Conservation (phyloP, 2,888 invertebrate genomes). For the Drosophila planitibia region DNA sequence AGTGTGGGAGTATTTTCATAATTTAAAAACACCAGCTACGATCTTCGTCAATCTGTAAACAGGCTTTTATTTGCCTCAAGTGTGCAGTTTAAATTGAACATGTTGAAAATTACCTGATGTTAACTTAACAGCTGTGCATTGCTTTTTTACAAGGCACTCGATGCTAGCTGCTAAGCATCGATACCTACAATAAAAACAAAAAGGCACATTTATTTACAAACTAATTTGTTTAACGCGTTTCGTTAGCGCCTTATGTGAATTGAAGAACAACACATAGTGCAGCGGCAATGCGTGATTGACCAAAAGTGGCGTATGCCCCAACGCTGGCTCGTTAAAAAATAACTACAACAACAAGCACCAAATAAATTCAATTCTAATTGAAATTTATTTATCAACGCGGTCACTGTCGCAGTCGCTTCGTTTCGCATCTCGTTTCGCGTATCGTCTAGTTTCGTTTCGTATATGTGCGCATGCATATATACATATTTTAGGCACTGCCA, state of each 20-base stretch:
- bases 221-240: constrained; percentile 53
- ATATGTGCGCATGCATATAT: not conserved
- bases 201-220: constrained; percentile 59
- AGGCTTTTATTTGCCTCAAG: not conserved
- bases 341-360: constrained; percentile 25
- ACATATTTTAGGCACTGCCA: constrained; percentile 21
- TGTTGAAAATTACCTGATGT: constrained; percentile 1
- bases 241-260: constrained; percentile 39
- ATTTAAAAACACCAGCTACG: not conserved
- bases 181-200: constrained; percentile 20
- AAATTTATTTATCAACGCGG: constrained; percentile 69
- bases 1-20: not conserved
- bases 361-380: constrained; percentile 68
- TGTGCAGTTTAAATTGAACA: not conserved
- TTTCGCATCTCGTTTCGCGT: constrained; percentile 1
- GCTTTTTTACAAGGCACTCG: constrained; percentile 11
- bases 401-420: constrained; percentile 7
- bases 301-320: constrained; percentile 24
- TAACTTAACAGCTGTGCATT: constrained; percentile 1
- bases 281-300: constrained; percentile 40
- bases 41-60: not conserved
- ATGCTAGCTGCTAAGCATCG: constrained; percentile 30
- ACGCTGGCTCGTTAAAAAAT: constrained; percentile 22
- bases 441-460: constrained; percentile 3
- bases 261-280: constrained; percentile 22